Percentiles rank a stretch among this genome's conserved stretches.
These are phyloP conservation scores for Thryonomys swinderianus DNA, from an alignment of 2,113 vertebrate genomes.

Conservation along the genomic window DNA sequence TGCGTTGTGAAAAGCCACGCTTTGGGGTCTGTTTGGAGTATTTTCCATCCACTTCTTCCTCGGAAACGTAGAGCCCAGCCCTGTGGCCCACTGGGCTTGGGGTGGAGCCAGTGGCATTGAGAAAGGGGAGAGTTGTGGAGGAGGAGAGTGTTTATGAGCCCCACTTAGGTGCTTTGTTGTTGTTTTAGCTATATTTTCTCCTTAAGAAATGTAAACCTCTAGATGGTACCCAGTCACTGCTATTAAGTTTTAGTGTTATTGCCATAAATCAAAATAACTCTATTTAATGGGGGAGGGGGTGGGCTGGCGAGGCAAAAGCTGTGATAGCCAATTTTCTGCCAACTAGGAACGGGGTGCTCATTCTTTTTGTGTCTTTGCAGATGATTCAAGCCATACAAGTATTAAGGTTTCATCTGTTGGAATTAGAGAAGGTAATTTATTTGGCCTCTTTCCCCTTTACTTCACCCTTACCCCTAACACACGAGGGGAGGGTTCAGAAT, in stretches of 20 bases:
- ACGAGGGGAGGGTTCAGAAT: constrained; percentile 65
- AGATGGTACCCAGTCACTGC: constrained; percentile 84
- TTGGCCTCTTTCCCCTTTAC: constrained; percentile 66
- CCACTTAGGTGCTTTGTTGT: constrained; percentile 82
- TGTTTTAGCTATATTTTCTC: constrained; percentile 79
- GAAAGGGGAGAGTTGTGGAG: constrained; percentile 31
- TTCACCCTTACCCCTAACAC: constrained; percentile 69
- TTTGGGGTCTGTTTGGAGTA: constrained; percentile 2
- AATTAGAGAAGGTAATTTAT: constrained; percentile 99
- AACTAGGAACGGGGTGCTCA: constrained; percentile 78
- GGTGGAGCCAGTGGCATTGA: neutral
- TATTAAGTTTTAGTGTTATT: constrained; percentile 89
- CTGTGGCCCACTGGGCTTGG: constrained; percentile 6
- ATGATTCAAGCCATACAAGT: constrained; percentile 99
- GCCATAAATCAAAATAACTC: constrained; percentile 89
- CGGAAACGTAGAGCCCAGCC: constrained; percentile 6
- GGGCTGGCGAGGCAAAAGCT: constrained; percentile 61
- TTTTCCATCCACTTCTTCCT: neutral
- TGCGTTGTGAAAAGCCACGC: constrained; percentile 65
- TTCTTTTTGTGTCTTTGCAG: constrained; percentile 93
- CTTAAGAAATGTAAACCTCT: constrained; percentile 83
- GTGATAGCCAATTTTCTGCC: constrained; percentile 78
- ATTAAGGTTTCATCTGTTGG: constrained; percentile 99
- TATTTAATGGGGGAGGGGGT: constrained; percentile 82
- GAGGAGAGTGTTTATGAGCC: constrained; percentile 84